Evolutionary conservation across 30 jellyfish, hydroid and myxozoan species (phyloP).

Genomic region (Aurelia sp.): DNA sequence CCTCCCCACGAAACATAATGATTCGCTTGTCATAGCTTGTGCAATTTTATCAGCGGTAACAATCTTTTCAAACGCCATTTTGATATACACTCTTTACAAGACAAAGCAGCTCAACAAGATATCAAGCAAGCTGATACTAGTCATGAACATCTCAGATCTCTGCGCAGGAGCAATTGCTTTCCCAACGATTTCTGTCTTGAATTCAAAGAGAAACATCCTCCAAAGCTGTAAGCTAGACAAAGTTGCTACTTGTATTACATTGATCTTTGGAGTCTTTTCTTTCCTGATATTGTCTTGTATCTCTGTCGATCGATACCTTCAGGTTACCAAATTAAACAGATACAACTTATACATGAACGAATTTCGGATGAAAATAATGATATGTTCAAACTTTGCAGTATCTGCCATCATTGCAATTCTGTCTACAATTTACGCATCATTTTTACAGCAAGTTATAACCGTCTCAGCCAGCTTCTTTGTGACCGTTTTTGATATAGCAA

Average conservation of each 20-base stretch:
- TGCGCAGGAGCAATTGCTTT: slow-evolving; percentile 38
- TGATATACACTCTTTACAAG: slow-evolving; percentile 47
- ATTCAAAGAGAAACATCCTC: not conserved
- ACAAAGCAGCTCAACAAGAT: slow-evolving; percentile 52
- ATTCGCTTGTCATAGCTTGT: too few species aligned
- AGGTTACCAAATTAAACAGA: slow-evolving; percentile 44
- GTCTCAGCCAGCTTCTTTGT: not conserved
- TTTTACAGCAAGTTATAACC: not conserved
- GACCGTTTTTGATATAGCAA: too few species aligned
- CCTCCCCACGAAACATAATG: too few species aligned
- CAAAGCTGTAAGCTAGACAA: slow-evolving; percentile 25
- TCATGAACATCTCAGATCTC: slow-evolving; percentile 57
- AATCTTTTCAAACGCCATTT: slow-evolving; percentile 15
- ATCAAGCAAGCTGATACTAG: slow-evolving; percentile 38
- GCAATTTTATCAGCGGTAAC: slow-evolving; percentile 3
- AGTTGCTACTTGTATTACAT: slow-evolving; percentile 9
- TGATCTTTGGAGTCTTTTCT: slow-evolving; percentile 34
- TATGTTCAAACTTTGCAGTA: not conserved
- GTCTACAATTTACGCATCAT: not conserved
- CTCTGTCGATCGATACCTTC: slow-evolving; percentile 38
- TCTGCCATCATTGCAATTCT: slow-evolving; percentile 13
- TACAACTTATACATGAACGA: slow-evolving; percentile 56
- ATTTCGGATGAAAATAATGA: slow-evolving; percentile 44
- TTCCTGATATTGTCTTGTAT: slow-evolving; percentile 33
- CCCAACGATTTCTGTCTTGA: slow-evolving; percentile 14